Evolutionary conservation across 2,113 vertebrate species (phyloP), one percentile per base, ranked within the genome.

Genomic region (Enhydra lutris): DNA sequence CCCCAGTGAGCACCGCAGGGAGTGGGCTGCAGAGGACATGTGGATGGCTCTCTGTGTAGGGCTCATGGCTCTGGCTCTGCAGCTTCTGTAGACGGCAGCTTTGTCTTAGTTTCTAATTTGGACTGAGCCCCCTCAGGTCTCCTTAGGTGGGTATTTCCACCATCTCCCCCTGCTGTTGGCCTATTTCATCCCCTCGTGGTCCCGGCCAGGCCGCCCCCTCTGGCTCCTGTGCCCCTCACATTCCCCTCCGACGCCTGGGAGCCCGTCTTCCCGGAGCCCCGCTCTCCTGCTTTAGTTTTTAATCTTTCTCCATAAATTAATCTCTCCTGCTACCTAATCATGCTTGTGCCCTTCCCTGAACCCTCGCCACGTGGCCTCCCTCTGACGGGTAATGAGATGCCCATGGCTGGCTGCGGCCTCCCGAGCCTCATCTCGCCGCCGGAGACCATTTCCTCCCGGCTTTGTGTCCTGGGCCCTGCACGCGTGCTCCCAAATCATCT

Each of bases 231-330:
- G 23, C 55, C 24, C 67, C 55, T 9, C 11, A 3, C 14, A 26
- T 55, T 50, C 55, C 57, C 7, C 91, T 39, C 91, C 39, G 7
- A 69, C 1, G 3, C 20, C 20, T 29, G 59, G 36, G 42, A 95
- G 52, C 34, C n/a, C 26, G 26, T 45, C 85, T 95, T 80, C 39
- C 78, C n/a, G 29, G 69, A 89, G 57, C 94, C 52, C 9, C 21
- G 34, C 69, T 94, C n/a, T 63, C 89, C 67, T 86, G 80, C 39
- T 95, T 96, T 91, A 97, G 92, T 47, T 97, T 98, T 93, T 97
- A 95, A 98, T 97, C 97, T 98, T 94, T 93, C 85, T 94, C 95
- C 21, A 31, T 97, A 97, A 98, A 97, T 98, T 98, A 98, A 97
- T 98, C 91, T 97, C 89, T 97, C 91, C 55, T 71, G 90, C 91